These are phyloP conservation scores for Pseudomyrmex cubaensis DNA, from an alignment of 1,140 invertebrate genomes.

Conservation along the genomic window DNA sequence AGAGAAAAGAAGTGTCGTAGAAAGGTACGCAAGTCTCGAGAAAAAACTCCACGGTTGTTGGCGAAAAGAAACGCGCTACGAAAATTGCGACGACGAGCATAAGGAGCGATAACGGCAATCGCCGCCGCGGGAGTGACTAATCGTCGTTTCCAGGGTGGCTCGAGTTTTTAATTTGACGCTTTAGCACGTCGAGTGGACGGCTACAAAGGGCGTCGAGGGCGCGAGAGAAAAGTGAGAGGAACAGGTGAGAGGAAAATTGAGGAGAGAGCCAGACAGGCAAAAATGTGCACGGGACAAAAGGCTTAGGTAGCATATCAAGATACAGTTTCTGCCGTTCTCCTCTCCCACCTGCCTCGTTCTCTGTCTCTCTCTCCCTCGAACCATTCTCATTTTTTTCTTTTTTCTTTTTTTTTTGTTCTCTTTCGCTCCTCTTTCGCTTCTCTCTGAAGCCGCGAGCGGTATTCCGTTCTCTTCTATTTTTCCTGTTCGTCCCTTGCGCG, in stretches of 20 bases:
- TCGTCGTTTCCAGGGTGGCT: slow-evolving; percentile 62
- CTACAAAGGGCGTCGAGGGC: slow-evolving; percentile 44
- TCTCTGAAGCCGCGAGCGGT: slow-evolving; percentile 19
- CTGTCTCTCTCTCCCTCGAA: slow-evolving; percentile 2
- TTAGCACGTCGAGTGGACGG: slow-evolving; percentile 70
- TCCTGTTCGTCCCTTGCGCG: neutral
- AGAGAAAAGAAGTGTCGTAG: no score
- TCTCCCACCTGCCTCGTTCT: slow-evolving; percentile 1
- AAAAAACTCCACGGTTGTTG: neutral
- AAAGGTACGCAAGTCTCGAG: neutral
- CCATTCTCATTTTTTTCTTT: no score
- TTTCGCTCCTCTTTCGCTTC: slow-evolving; percentile 2
- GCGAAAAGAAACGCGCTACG: slow-evolving; percentile 7
- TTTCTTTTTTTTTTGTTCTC: neutral
- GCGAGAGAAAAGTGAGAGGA: slow-evolving; percentile 44
- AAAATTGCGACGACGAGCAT: slow-evolving; percentile 22
- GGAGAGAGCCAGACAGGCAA: slow-evolving; percentile 24
- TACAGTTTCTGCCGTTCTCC: slow-evolving; percentile 33
- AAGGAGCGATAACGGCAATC: slow-evolving; percentile 57
- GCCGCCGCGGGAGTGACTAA: slow-evolving; percentile 47
- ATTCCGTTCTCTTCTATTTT: slow-evolving; percentile 27
- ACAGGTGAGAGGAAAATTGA: slow-evolving; percentile 46
- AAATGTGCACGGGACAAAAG: slow-evolving; percentile 65
- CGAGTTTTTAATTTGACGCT: slow-evolving; percentile 78
- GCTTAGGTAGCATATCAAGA: slow-evolving; percentile 59